Evolutionary conservation across 2,797 vertebrate species (phyloP), one percentile per base, ranked within the genome.

Genomic region (Trematomus bernacchii): DNA sequence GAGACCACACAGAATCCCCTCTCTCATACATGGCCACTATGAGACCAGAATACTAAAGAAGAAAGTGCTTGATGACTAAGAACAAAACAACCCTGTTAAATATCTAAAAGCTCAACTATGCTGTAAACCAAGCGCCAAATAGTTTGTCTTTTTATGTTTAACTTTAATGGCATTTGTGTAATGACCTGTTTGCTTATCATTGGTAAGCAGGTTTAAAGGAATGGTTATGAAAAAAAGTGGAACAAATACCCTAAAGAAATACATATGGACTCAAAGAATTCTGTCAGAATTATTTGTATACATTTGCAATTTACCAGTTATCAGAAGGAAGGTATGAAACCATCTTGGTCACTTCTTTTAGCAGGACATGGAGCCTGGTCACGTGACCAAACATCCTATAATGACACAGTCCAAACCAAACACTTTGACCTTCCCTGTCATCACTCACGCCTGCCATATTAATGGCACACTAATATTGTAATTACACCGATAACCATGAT

Each of bases 351-450:
- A 71, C 67, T 62, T 76, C 76, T 68, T 50, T 51, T 66, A 57
- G 21, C 44, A 76, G 69, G 68, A 79, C 75, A 15, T 15, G 57
- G 76, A 80, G 73, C 54, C 62, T 57, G 72, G 71, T 91, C 91
- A 92, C 70, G 80, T 91, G 92, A 91, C 87, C 89, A 90, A 92
- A 91, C 89, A 85, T 68, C 63, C 75, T 80, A 81, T 85, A 87
- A 85, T 72, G 58, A 87, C 72, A 72, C 54, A 72, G 72, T 85
- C 73, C 79, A 53, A 66, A 55, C 66, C 67, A 85, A 87, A 69
- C 84, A 82, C 84, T 80, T 81, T 91, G 91, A 94, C 94, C 94
- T 95, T 94, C 89, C 82, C 55, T 86, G 86, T 91, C 91, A 93
- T 91, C 85, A 82, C 65, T 89, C 85, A 85, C 92, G 89, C 87